These are phyloP conservation scores for Mus musculus DNA, from an alignment of 2,113 vertebrate genomes.

Conservation along the genomic window GRCm39 chr14:77867501-77868000, in stretches of 20 bases:
- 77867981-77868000: not conserved
- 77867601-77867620: not conserved
- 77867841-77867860: not conserved
- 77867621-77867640: fast-evolving
- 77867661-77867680: too few species aligned
- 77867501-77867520: not conserved
- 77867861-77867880: not conserved
- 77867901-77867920: not conserved
- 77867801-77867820: not conserved
- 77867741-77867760: not conserved
- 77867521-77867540: too few species aligned
- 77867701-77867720: fast-evolving
- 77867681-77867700: too few species aligned
- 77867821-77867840: not conserved
- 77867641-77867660: not conserved
- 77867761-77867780: not conserved
- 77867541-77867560: fast-evolving
- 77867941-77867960: not conserved
- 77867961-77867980: not conserved
- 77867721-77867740: not conserved
- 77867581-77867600: not conserved
- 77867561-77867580: fast-evolving
- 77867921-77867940: not conserved
- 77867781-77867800: not conserved
- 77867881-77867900: not conserved